Evolutionary conservation across 1,140 invertebrate species (phyloP), one percentile per base, ranked within the genome.

Genomic region (Episyrphus balteatus): DNA sequence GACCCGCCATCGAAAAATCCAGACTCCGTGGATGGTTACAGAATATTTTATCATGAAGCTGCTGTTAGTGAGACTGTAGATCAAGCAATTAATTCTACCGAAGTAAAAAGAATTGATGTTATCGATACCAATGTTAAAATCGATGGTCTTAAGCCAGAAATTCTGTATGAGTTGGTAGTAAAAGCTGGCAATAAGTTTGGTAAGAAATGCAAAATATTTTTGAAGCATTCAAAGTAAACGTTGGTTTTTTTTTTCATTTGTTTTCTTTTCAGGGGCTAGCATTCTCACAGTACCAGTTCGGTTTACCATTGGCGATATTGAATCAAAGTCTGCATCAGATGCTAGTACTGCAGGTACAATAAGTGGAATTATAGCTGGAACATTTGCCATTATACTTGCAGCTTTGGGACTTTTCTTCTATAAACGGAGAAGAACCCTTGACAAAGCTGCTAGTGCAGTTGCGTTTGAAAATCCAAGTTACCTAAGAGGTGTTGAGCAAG

Each of bases 381-480:
- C 81, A 36, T 70, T 83, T n/a, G 77, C 82, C 8, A 76, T 75
- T 10, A 73, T 76, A 2, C 66, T 82, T 45, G 71, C 83, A 21
- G 70, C 74, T 11, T 80, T 74, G 17, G 76, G 74, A 34, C 75
- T 81, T 47, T 76, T 83, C 62, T 80, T 84, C 55, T 74, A 83
- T 52, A 74, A 81, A 46, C 77, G 76, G 31, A 78, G 77, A 51
- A 79, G 77, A 42, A 66, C 75, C 58, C 71, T 77, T 49, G 62
- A 68, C 46, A 76, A 75, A 54, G 66, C 72, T 8, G 57, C 50
- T 17, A 65, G 60, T 38, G 83, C 83, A 17, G 83, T 88, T 42
- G 84, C 85, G 5, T 90, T 90, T 62, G 86, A 88, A 62, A 90
- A 90, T 71, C 86, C 86, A 1, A 86, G 83, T 55, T 90, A 89